A percentile compares a stretch with the other conserved stretches of the same genome.
Evolutionary conservation across 2,113 vertebrate species (phyloP).

Genomic region (Clupea harengus): DNA sequence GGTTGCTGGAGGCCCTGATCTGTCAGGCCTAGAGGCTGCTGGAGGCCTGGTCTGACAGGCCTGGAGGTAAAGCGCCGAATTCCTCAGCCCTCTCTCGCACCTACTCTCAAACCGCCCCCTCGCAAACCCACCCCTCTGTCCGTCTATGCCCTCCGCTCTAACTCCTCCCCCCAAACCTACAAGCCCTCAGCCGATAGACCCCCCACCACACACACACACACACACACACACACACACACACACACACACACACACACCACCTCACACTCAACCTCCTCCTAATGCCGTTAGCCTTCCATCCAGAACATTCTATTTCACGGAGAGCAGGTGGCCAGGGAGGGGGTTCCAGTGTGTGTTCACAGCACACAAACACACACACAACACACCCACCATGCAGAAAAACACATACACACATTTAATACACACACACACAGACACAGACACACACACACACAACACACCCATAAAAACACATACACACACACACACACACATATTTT

Average conservation of each 20-base stretch:
- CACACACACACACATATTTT: neutral
- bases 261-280: neutral
- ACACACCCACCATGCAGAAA: neutral
- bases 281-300: neutral
- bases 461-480: neutral
- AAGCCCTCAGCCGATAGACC: too few relatives aligned
- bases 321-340: constrained; percentile 6
- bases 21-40: neutral
- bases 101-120: constrained; percentile 43
- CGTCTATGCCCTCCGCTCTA: neutral
- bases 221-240: neutral
- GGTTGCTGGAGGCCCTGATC: neutral
- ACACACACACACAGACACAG: neutral
- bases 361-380: neutral
- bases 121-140: constrained; percentile 47
- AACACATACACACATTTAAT: neutral
- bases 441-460: too few relatives aligned
- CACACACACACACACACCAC: neutral
- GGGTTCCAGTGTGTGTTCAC: neutral
- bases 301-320: constrained; percentile 22
- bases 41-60: neutral
- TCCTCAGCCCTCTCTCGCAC: constrained; percentile 59
- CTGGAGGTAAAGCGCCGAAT: constrained; percentile 59
- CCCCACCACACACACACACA: neutral
- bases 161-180: neutral